phyloP scores from a whole-genome alignment of 2,888 invertebrate genomes.

The Cacoxenus indagator region DNA sequence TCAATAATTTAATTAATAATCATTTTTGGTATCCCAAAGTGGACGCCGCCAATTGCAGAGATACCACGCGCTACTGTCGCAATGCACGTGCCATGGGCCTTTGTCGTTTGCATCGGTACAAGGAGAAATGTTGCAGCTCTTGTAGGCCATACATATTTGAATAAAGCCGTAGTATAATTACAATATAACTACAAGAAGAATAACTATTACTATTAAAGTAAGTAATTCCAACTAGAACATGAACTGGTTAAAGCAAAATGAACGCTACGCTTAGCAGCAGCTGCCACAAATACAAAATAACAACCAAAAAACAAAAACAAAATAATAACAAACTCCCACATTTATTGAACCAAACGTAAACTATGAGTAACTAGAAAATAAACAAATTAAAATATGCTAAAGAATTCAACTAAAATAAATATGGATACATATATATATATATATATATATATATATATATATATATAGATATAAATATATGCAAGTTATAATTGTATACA shows the following conservation, averaged over 20 bases:
- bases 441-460: not conserved
- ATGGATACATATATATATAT: slow-evolving; percentile 19
- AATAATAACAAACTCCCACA: not conserved
- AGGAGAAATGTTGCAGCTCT: slow-evolving; percentile 89
- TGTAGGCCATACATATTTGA: slow-evolving; percentile 72
- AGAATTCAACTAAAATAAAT: slow-evolving; percentile 31
- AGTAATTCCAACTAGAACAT: not conserved
- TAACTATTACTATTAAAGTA: slow-evolving; percentile 20
- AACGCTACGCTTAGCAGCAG: slow-evolving; percentile 23
- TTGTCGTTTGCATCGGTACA: slow-evolving; percentile 87
- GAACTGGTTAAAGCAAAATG: not conserved
- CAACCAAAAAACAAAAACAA: not conserved
- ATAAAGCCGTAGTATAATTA: slow-evolving; percentile 33
- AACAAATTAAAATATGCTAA: not conserved
- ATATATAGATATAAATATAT: not conserved
- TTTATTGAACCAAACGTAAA: no score
- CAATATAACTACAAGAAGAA: slow-evolving; percentile 16
- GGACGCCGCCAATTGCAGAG: slow-evolving; percentile 74
- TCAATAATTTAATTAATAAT: not conserved
- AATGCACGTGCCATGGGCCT: slow-evolving; percentile 90
- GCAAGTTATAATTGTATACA: slow-evolving; percentile 31
- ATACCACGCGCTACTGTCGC: slow-evolving; percentile 86
- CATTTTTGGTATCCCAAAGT: slow-evolving; percentile 11
- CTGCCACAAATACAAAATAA: slow-evolving; percentile 7
- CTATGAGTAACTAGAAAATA: no score